Evolutionary conservation across 2,113 vertebrate genomes (phyloP).

Genomic region (Stegostoma tigrinum): DNA sequence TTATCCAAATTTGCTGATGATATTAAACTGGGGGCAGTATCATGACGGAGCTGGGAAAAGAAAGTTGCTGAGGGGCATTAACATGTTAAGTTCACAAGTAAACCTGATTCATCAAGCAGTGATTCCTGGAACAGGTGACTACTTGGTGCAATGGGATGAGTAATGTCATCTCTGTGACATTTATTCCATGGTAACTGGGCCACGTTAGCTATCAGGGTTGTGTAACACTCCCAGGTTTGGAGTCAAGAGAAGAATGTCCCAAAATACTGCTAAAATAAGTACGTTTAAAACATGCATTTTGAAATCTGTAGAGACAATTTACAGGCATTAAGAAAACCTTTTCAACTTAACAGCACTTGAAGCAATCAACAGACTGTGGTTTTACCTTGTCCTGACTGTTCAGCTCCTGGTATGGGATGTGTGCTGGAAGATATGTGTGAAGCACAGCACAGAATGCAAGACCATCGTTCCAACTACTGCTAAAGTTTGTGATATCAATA

Average conservation of each 20-base stretch:
- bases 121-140: not conserved
- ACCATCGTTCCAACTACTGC: constrained; percentile 97
- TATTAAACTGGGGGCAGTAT: not conserved
- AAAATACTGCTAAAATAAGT: not conserved
- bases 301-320: not conserved
- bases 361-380: not conserved
- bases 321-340: not conserved
- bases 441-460: constrained; percentile 90
- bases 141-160: not conserved
- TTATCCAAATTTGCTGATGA: not conserved
- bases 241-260: not conserved
- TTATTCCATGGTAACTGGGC: not conserved
- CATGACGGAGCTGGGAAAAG: not conserved
- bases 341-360: not conserved
- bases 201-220: not conserved
- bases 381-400: constrained; percentile 85
- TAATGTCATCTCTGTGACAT: not conserved
- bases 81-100: not conserved
- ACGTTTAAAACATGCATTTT: not conserved
- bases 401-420: constrained; percentile 91
- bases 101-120: not conserved
- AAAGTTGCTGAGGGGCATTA: not conserved
- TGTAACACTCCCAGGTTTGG: not conserved
- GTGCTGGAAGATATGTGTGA: constrained; percentile 90
- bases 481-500: constrained; percentile 97